phyloP scores from a whole-genome alignment of 2,888 invertebrate genomes.

The Ormyrus rosae region DNA sequence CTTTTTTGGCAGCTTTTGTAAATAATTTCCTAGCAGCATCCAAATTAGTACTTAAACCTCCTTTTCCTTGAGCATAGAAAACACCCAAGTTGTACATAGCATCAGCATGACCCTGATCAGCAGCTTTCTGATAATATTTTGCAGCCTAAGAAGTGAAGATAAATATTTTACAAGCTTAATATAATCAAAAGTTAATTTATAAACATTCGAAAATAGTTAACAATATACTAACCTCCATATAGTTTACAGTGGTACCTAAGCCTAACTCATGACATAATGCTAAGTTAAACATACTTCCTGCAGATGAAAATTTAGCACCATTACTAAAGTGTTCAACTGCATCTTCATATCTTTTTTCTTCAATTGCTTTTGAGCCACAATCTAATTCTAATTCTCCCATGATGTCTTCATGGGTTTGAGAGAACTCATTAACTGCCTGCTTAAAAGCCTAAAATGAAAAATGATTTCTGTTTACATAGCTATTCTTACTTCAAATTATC shows the following conservation, averaged over 20 bases:
- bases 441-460: slow-evolving; percentile 64
- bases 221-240: slow-evolving; percentile 76
- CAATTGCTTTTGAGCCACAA: slow-evolving; percentile 80
- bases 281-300: slow-evolving; percentile 82
- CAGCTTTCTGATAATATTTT: slow-evolving; percentile 81
- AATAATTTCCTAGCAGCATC: slow-evolving; percentile 78
- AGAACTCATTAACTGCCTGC: slow-evolving; percentile 67
- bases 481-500: slow-evolving; percentile 3
- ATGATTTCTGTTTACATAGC: slow-evolving; percentile 5
- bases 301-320: slow-evolving; percentile 80
- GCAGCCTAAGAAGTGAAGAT: slow-evolving; percentile 78
- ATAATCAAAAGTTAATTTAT: slow-evolving; percentile 37
- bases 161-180: slow-evolving; percentile 14
- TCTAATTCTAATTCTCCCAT: slow-evolving; percentile 80
- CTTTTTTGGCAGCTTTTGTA: slow-evolving; percentile 78
- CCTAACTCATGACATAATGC: slow-evolving; percentile 84
- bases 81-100: slow-evolving; percentile 85
- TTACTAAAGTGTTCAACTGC: slow-evolving; percentile 78
- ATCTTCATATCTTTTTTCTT: slow-evolving; percentile 78
- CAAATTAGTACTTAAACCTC: slow-evolving; percentile 78
- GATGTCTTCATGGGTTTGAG: slow-evolving; percentile 76
- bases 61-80: slow-evolving; percentile 82
- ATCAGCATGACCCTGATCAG: slow-evolving; percentile 80
- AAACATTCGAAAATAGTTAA: not conserved
- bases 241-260: slow-evolving; percentile 80